Percentiles rank a stretch among this genome's conserved stretches.
These are phyloP conservation scores for Lampropteryx suffumata DNA, from an alignment of 2,888 invertebrate genomes.

Conservation along the genomic window DNA sequence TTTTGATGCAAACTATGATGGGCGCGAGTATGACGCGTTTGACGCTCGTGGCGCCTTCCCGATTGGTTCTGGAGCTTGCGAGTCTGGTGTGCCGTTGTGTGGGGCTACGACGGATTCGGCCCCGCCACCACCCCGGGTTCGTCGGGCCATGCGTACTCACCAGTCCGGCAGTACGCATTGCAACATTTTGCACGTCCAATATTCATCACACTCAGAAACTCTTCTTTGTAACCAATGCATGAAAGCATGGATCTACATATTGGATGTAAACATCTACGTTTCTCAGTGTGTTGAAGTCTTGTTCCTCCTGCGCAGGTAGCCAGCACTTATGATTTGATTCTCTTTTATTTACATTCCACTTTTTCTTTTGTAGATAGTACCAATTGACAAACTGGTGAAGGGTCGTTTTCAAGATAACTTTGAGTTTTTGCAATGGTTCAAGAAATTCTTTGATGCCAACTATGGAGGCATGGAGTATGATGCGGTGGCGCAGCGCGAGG, in stretches of 20 bases:
- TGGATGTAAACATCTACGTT: constrained; percentile 24
- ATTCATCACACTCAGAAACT: constrained; percentile 51
- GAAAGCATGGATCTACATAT: constrained; percentile 6
- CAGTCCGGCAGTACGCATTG: constrained; percentile 73
- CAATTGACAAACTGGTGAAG: constrained; percentile 97
- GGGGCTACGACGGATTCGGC: constrained; percentile 44
- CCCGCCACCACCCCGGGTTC: constrained; percentile 48
- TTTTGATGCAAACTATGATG: constrained; percentile 99
- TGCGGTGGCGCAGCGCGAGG: constrained; percentile 92
- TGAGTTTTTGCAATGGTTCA: constrained; percentile 99
- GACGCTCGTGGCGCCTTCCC: constrained; percentile 92
- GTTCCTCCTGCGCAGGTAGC: constrained; percentile 43
- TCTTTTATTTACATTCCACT: constrained; percentile 61
- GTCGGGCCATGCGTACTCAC: constrained; percentile 53
- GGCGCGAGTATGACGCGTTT: constrained; percentile 96
- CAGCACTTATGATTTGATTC: constrained; percentile 51
- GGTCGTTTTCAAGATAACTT: constrained; percentile 99
- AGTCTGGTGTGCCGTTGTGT: constrained; percentile 75
- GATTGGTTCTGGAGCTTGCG: constrained; percentile 88
- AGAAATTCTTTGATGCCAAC: constrained; percentile 99
- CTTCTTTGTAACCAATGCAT: constrained; percentile 19
- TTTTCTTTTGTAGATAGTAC: constrained; percentile 90
- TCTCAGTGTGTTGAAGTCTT: constrained; percentile 44
- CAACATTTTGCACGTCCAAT: constrained; percentile 37
- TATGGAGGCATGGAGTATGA: constrained; percentile 97